Evolutionary conservation across 2,113 vertebrate genomes (phyloP).

Genomic region (Aptenodytes forsteri): DNA sequence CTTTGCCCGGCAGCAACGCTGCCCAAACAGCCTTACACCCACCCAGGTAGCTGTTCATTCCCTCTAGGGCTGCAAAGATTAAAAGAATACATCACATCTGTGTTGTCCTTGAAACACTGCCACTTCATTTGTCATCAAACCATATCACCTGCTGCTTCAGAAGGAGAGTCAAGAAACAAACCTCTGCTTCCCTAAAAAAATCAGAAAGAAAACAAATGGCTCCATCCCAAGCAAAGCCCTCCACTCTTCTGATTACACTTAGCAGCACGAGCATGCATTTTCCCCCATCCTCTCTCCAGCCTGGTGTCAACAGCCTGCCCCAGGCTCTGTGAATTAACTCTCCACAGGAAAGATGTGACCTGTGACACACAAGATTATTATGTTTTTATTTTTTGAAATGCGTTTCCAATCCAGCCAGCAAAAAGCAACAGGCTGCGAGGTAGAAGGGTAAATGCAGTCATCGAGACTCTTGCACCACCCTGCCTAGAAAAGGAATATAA

Average conservation of each 20-base stretch:
- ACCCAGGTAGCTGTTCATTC: neutral
- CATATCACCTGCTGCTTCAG: neutral
- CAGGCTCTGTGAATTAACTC: neutral
- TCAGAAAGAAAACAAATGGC: neutral
- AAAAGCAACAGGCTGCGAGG: neutral
- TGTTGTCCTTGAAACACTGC: neutral
- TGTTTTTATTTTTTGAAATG: neutral
- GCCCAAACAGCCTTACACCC: neutral
- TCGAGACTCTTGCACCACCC: neutral
- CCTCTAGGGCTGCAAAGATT: neutral
- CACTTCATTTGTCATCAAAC: neutral
- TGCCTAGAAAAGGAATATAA: neutral
- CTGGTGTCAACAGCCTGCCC: neutral
- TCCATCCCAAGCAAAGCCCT: neutral
- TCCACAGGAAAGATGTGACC: neutral
- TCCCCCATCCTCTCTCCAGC: neutral
- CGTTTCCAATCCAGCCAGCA: neutral
- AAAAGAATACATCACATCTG: neutral
- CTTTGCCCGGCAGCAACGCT: accelerated
- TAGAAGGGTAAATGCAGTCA: neutral
- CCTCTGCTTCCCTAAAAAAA: neutral
- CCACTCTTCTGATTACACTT: neutral
- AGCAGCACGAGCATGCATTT: neutral
- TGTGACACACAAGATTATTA: accelerated
- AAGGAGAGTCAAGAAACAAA: neutral